Evolutionary conservation across 2,113 vertebrate species (phyloP).

Genomic region (Sardina pilchardus): DNA sequence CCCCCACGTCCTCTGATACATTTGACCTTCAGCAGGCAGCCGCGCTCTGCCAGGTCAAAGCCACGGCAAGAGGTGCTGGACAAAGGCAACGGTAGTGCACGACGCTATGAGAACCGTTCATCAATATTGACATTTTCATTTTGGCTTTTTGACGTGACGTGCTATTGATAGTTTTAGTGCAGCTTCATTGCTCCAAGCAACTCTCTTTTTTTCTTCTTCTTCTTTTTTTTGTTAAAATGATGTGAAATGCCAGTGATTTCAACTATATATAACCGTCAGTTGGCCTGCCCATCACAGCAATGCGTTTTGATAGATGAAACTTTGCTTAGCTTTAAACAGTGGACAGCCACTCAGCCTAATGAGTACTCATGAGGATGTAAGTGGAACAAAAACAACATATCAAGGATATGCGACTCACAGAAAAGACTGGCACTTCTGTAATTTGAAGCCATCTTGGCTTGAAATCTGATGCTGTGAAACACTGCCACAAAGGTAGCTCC

Average conservation of each 20-base stretch:
- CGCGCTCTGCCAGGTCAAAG: neutral
- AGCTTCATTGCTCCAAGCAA: neutral
- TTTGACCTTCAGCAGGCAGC: neutral
- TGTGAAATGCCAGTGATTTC: neutral
- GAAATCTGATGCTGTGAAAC: neutral
- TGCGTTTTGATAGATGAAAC: neutral
- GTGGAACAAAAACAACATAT: conserved; percentile 9
- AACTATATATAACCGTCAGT: neutral
- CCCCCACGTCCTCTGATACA: neutral
- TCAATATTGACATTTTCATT: neutral
- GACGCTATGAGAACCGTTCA: neutral
- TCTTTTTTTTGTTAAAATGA: too few species aligned
- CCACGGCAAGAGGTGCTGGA: neutral
- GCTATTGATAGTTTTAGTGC: neutral
- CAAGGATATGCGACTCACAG: neutral
- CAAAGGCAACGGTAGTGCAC: neutral
- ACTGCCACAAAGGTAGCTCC: neutral
- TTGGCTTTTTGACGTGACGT: neutral
- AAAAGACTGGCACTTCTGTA: neutral
- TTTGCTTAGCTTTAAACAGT: neutral
- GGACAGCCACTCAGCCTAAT: neutral
- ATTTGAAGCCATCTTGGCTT: neutral
- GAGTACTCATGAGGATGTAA: conserved; percentile 1
- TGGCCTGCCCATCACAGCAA: neutral
- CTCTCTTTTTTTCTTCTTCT: too few species aligned